A percentile compares a stretch with the other conserved stretches of the same genome.
phyloP scores from a whole-genome alignment of 2,113 vertebrate genomes.

The Mastomys coucha region DNA sequence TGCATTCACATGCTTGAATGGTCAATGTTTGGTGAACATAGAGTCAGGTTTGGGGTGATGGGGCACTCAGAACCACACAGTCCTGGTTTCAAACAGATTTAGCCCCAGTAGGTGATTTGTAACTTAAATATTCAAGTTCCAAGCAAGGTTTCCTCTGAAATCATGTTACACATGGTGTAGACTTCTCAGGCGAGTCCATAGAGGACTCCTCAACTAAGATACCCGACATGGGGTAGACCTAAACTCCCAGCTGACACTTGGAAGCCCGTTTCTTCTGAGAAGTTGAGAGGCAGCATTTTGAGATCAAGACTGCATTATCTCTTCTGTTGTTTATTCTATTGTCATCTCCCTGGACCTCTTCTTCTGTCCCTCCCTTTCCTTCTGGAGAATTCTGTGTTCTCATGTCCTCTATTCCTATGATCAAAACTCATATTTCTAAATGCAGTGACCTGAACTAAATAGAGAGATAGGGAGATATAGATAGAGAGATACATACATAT shows the following conservation, averaged over 20 bases:
- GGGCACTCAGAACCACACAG: neutral
- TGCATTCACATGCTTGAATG: neutral
- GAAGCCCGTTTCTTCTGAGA: neutral
- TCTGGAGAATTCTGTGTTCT: neutral
- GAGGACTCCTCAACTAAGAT: neutral
- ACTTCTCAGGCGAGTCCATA: neutral
- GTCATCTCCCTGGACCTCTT: neutral
- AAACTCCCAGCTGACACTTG: neutral
- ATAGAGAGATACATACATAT: neutral
- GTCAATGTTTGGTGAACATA: neutral
- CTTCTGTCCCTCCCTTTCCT: neutral
- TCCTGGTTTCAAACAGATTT: neutral
- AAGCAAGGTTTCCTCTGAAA: slow-evolving; percentile 16
- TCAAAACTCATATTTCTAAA: slow-evolving; percentile 9
- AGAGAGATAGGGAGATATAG: slow-evolving; percentile 1
- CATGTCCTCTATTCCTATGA: neutral
- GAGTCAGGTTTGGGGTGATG: too few species aligned
- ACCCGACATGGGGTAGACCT: neutral
- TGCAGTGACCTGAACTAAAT: neutral
- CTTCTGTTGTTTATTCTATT: neutral
- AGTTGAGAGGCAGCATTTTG: neutral
- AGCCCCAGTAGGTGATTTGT: neutral
- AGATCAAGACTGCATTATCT: neutral
- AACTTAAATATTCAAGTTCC: neutral
- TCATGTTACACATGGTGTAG: neutral